Evolutionary conservation across 2,888 invertebrate species (phyloP).

Genomic region (Salticus scenicus): DNA sequence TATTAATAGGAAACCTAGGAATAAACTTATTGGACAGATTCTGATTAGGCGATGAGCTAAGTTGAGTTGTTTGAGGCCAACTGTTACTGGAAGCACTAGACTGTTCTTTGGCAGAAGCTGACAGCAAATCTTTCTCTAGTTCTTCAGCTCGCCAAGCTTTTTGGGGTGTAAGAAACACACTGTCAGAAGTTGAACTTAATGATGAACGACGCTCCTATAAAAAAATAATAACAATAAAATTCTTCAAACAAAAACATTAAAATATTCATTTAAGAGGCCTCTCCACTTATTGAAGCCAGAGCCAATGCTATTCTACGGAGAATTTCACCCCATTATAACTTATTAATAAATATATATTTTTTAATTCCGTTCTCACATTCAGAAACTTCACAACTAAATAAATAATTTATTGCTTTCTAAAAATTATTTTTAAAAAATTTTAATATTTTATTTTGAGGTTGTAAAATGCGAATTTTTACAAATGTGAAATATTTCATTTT

Average conservation of each 20-base stretch:
- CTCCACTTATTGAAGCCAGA: no score
- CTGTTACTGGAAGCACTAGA: constrained; percentile 7
- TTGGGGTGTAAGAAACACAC: constrained; percentile 74
- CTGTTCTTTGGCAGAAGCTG: constrained; percentile 73
- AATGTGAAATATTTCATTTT: no score
- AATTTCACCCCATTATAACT: no score
- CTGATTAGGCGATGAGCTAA: not conserved
- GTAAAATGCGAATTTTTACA: no score
- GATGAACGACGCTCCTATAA: constrained; percentile 36
- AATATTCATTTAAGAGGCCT: no score
- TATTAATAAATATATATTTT: no score
- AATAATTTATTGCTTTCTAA: no score
- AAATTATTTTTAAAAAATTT: no score
- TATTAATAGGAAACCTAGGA: constrained; percentile 27
- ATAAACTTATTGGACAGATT: constrained; percentile 11
- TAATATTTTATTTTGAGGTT: no score
- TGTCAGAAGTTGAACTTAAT: constrained; percentile 33
- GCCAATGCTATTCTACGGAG: no score
- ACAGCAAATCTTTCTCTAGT: constrained; percentile 83
- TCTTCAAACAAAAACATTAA: not conserved
- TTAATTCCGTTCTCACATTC: no score
- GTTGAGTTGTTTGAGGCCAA: constrained; percentile 35
- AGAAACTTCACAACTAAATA: no score
- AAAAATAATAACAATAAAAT: not conserved
- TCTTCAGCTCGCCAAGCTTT: constrained; percentile 85